phyloP scores from a whole-genome alignment of 2,888 invertebrate genomes.

The Neoscelio sp. region DNA sequence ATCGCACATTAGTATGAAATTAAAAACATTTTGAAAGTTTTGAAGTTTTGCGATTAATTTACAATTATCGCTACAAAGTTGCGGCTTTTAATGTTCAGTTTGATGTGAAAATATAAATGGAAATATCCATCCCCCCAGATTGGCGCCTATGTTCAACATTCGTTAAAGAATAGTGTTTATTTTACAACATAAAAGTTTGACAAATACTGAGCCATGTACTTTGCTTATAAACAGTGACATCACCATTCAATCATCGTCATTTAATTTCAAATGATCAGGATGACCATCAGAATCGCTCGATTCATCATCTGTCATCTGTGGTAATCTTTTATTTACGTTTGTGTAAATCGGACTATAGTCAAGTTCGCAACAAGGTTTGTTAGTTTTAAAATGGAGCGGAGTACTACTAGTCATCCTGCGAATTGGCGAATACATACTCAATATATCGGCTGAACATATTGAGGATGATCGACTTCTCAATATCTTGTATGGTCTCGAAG shows the following conservation, averaged over 20 bases:
- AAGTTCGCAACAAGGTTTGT: background rate
- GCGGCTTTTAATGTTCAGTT: too few species aligned
- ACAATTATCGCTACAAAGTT: too few species aligned
- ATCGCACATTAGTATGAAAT: too few species aligned
- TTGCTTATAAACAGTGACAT: background rate
- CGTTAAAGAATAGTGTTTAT: too few species aligned
- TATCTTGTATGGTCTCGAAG: slow-evolving; percentile 4
- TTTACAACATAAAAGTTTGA: too few species aligned
- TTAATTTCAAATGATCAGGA: slow-evolving; percentile 7
- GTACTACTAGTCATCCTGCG: slow-evolving; percentile 70
- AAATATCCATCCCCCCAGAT: too few species aligned
- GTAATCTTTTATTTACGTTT: slow-evolving; percentile 15
- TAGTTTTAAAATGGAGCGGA: slow-evolving; percentile 41
- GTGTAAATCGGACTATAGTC: slow-evolving; percentile 2
- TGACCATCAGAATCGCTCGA: slow-evolving; percentile 17
- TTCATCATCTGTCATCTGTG: slow-evolving; percentile 41
- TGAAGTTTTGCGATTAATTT: too few species aligned
- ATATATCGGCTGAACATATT: slow-evolving; percentile 18
- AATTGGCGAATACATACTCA: slow-evolving; percentile 55
- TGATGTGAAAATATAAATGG: too few species aligned
- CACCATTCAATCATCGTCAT: background rate
- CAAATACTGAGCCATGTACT: too few species aligned
- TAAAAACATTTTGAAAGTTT: too few species aligned
- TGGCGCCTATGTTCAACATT: too few species aligned
- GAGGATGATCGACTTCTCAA: slow-evolving; percentile 50